These are phyloP conservation scores for Phalanger gymnotis DNA, from an alignment of 2,797 vertebrate species.

Conservation along the genomic window DNA sequence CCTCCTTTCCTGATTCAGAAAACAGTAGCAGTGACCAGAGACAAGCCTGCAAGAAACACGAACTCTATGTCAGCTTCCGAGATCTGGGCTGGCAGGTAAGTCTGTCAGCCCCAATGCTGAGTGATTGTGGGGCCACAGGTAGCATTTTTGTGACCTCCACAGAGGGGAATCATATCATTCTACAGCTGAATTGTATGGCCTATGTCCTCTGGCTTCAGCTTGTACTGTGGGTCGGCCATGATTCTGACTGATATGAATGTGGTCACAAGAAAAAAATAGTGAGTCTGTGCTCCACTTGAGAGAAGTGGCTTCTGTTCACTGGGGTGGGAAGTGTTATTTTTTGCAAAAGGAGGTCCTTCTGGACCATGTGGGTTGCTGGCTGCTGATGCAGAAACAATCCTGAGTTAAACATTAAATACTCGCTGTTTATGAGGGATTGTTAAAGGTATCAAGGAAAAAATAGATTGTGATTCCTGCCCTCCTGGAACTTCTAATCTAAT, in stretches of 20 bases:
- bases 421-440: neutral
- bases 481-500: neutral
- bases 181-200: neutral
- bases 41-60: slow-evolving; percentile 98
- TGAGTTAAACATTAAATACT: neutral
- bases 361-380: neutral
- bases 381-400: neutral
- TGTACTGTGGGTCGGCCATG: neutral
- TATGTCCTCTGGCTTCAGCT: neutral
- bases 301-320: neutral
- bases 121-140: neutral
- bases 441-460: neutral
- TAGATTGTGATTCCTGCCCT: neutral
- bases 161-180: neutral
- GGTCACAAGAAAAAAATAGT: neutral
- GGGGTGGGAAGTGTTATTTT: neutral
- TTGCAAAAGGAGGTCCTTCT: neutral
- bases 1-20: slow-evolving; percentile 82
- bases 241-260: neutral
- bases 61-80: slow-evolving; percentile 98
- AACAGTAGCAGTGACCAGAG: slow-evolving; percentile 97
- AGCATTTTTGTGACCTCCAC: neutral
- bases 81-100: slow-evolving; percentile 98
- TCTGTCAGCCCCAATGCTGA: neutral
- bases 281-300: neutral